A percentile compares a stretch with the other conserved stretches of the same genome.
Conservation (phyloP, 2,113 vertebrate genomes). For the Ptilorrhoa leucosticta region DNA sequence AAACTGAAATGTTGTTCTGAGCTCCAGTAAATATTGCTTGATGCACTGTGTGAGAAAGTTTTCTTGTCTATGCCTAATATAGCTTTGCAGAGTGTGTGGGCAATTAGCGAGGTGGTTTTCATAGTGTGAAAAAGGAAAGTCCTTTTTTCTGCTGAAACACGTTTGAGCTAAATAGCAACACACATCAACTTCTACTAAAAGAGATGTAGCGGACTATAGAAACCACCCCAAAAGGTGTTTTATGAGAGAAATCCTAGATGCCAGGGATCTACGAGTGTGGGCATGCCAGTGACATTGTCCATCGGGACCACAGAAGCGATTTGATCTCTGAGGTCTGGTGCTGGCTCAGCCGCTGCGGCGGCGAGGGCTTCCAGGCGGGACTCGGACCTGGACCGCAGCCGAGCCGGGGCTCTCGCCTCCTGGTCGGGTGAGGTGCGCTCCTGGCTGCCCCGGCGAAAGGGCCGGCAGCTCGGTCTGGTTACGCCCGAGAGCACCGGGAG, state of each 20-base stretch:
- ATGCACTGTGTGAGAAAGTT: not conserved
- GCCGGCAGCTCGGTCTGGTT: not conserved
- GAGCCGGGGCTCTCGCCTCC: not conserved
- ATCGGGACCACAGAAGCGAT: not conserved
- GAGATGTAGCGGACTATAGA: not conserved
- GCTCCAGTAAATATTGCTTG: slow-evolving; percentile 1
- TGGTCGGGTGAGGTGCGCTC: not conserved
- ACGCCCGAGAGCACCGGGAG: not conserved
- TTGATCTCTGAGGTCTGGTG: not conserved
- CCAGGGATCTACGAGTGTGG: rapidly evolving
- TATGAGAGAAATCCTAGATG: not conserved
- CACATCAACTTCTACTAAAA: not conserved
- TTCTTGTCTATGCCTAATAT: slow-evolving; percentile 13
- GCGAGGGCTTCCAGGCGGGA: not conserved
- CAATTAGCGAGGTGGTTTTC: slow-evolving; percentile 26
- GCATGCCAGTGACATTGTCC: not conserved
- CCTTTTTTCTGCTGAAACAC: not conserved
- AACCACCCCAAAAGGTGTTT: not conserved
- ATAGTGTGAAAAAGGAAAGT: slow-evolving; percentile 29
- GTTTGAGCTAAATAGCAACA: slow-evolving; percentile 6
- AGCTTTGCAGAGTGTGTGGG: slow-evolving; percentile 28
- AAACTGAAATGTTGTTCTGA: not conserved
- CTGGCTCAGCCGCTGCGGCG: not conserved
- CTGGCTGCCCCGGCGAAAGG: not conserved
- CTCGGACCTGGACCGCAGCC: not conserved